phyloP scores from a whole-genome alignment of 64 coral and sea anemone genomes.

The Trachythela sp. region DNA sequence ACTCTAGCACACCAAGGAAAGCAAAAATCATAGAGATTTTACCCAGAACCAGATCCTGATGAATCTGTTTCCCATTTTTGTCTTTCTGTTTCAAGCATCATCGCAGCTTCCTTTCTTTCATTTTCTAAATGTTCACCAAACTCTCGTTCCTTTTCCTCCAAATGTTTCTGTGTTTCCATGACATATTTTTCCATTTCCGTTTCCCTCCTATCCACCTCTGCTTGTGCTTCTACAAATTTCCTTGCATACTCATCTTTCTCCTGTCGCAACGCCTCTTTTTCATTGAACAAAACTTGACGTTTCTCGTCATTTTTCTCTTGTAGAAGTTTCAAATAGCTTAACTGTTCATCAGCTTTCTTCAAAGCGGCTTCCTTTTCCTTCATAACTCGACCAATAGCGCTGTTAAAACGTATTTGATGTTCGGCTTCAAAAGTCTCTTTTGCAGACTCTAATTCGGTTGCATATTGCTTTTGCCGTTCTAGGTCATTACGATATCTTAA shows the following conservation, averaged over 20 bases:
- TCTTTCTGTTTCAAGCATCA: background rate
- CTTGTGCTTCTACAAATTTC: background rate
- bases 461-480: background rate
- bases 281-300: background rate
- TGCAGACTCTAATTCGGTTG: background rate
- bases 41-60: background rate
- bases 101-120: background rate
- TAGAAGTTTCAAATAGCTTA: background rate
- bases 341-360: background rate
- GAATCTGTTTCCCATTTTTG: background rate
- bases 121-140: background rate
- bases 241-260: background rate
- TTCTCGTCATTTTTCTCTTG: conserved; percentile 3
- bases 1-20: too few relatives aligned
- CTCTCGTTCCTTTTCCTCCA: background rate
- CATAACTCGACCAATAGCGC: background rate
- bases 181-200: background rate
- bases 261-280: background rate
- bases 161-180: background rate
- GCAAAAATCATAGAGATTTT: background rate
- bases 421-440: background rate
- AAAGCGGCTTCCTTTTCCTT: background rate
- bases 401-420: conserved; percentile 13
- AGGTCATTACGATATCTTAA: background rate
- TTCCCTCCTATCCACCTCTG: background rate